A percentile compares a stretch with the other conserved stretches of the same genome.
Conservation (phyloP, 1,140 invertebrate species). For the Zaprionus vittiger region DNA sequence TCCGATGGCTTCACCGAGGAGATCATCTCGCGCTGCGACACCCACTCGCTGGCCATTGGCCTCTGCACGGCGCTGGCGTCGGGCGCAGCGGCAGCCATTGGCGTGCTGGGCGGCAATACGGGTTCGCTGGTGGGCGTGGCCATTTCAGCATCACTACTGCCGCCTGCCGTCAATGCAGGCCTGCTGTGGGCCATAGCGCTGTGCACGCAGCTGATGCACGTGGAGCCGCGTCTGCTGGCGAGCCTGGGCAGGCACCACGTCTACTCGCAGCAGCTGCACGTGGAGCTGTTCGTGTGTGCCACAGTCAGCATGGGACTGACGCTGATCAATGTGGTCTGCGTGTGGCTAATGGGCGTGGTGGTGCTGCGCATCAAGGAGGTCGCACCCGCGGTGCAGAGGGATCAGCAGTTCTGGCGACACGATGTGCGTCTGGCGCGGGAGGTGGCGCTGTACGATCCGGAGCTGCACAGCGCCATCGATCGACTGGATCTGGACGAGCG, state of each 20-base stretch:
- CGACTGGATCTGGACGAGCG: conserved; percentile 44
- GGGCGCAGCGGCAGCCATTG: conserved; percentile 90
- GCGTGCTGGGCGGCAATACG: conserved; percentile 88
- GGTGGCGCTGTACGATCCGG: conserved; percentile 58
- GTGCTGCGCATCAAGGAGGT: conserved; percentile 92
- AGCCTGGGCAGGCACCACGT: conserved; percentile 68
- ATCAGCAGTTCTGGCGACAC: conserved; percentile 87
- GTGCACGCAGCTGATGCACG: conserved; percentile 80
- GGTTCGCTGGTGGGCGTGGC: conserved; percentile 91
- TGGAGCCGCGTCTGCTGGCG: conserved; percentile 65
- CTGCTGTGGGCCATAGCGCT: conserved; percentile 88
- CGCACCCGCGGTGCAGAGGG: conserved; percentile 85
- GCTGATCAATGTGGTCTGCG: conserved; percentile 89
- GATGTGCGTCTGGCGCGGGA: conserved; percentile 87
- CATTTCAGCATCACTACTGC: conserved; percentile 91
- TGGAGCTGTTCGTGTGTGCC: conserved; percentile 87
- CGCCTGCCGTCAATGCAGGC: conserved; percentile 91
- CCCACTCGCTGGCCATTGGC: conserved; percentile 88
- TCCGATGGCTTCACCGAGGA: conserved; percentile 88
- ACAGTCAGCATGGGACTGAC: conserved; percentile 88
- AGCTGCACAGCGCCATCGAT: conserved; percentile 63
- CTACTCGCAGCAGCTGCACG: conserved; percentile 85
- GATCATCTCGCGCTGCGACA: conserved; percentile 88
- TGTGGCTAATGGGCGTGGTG: conserved; percentile 88
- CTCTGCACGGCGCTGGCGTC: conserved; percentile 88